Percentiles rank a stretch among this genome's conserved stretches.
phyloP scores from a whole-genome alignment of 1,140 invertebrate genomes.

The Octopus sinensis region DNA sequence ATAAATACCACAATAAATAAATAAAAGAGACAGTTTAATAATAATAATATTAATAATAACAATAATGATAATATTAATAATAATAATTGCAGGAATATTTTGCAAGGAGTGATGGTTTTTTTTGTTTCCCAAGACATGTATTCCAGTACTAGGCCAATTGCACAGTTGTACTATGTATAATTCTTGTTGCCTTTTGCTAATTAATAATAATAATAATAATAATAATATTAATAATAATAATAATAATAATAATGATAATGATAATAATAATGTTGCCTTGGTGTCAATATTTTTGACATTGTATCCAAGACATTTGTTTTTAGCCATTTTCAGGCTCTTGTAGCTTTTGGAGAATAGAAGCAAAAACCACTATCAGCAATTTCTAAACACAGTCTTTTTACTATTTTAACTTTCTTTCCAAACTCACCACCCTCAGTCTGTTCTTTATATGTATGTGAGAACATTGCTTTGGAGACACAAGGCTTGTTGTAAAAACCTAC shows the following conservation, averaged over 20 bases:
- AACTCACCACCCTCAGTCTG: no score
- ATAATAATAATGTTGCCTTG: neutral
- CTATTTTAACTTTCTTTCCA: no score
- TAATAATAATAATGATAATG: neutral
- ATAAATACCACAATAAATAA: neutral
- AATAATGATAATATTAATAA: neutral
- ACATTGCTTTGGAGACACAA: no score
- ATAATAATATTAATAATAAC: no score
- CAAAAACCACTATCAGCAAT: no score
- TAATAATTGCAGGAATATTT: neutral
- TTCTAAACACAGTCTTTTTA: no score
- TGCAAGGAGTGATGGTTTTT: neutral
- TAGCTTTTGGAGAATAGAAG: neutral
- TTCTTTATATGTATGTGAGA: no score
- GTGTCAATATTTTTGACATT: neutral
- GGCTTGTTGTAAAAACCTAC: no score
- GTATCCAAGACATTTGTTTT: neutral
- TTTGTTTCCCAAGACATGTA: constrained; percentile 6
- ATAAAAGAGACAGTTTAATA: no score
- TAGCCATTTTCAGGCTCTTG: neutral
- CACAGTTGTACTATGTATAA: neutral
- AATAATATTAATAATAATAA: neutral
- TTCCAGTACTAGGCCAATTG: constrained; percentile 12
- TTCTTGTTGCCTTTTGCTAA: constrained; percentile 7
- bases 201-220: neutral